Percentiles rank a stretch among this genome's conserved stretches.
These are phyloP conservation scores for Exaiptasia diaphana DNA, from an alignment of 64 coral and sea anemone genomes.

Conservation along the genomic window DNA sequence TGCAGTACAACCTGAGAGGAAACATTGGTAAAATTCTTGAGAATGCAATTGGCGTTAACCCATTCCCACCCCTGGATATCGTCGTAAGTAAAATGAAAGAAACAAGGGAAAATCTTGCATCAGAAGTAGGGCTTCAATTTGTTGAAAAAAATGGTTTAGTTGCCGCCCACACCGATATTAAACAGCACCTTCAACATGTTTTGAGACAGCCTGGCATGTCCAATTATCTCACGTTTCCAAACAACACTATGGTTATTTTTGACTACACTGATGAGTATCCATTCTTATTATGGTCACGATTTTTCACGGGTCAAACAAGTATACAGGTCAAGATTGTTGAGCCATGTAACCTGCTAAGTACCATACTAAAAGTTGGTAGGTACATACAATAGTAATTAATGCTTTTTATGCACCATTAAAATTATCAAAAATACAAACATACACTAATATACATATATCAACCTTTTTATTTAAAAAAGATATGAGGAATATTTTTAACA, in stretches of 20 bases:
- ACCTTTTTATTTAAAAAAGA: too few species aligned
- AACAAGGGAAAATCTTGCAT: constrained; percentile 8
- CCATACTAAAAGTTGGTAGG: constrained; percentile 32
- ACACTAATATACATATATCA: too few species aligned
- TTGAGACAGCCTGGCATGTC: constrained; percentile 23
- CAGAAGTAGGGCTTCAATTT: constrained; percentile 17
- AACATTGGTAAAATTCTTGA: constrained; percentile 41
- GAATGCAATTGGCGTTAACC: constrained; percentile 44
- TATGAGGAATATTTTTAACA: too few species aligned
- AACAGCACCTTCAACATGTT: neutral
- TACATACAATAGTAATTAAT: too few species aligned
- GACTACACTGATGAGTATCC: constrained; percentile 45
- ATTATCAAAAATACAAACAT: too few species aligned
- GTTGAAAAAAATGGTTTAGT: constrained; percentile 31
- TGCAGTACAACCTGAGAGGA: constrained; percentile 55
- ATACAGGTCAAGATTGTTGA: constrained; percentile 60
- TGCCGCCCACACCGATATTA: constrained; percentile 42
- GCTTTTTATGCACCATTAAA: too few species aligned
- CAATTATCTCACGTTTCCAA: too few species aligned
- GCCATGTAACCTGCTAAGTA: constrained; percentile 62
- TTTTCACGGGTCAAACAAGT: constrained; percentile 52
- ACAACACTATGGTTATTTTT: neutral
- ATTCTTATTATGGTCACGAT: constrained; percentile 54
- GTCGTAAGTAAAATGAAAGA: constrained; percentile 38
- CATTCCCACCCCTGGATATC: constrained; percentile 29